phyloP scores from a whole-genome alignment of 1,140 invertebrate species.

The honey bee (Apis mellifera) region DNA sequence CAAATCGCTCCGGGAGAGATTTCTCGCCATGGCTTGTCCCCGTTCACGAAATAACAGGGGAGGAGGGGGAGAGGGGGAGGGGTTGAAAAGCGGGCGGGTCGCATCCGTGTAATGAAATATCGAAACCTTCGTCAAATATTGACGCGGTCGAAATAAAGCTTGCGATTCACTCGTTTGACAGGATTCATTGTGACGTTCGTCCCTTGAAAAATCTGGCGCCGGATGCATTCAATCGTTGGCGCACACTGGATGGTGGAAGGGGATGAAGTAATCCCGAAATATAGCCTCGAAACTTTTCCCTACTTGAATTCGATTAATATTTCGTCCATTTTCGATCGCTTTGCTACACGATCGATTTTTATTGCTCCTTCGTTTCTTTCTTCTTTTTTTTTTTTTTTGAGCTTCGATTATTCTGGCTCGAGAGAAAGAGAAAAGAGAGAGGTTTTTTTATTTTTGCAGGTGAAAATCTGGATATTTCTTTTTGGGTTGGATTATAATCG shows the following conservation, averaged over 20 bases:
- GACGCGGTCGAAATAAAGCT: conserved; percentile 46
- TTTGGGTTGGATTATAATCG: not conserved
- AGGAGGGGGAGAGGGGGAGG: no score
- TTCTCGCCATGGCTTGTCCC: not conserved
- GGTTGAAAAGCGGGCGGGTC: not conserved
- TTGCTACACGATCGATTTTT: not conserved
- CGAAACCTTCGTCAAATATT: conserved; percentile 49
- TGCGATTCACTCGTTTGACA: conserved; percentile 35
- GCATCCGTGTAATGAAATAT: conserved; percentile 44
- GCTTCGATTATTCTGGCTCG: no score
- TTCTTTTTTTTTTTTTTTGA: not conserved
- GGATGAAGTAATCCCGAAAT: not conserved
- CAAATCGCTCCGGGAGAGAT: not conserved
- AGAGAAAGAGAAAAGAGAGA: no score
- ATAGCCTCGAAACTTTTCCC: not conserved
- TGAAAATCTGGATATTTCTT: not conserved
- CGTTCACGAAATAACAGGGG: conserved; percentile 7
- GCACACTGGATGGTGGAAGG: not conserved
- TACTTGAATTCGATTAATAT: conserved; percentile 18
- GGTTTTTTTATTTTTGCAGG: not conserved
- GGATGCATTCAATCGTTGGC: not conserved
- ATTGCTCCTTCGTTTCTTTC: not conserved
- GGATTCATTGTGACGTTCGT: conserved; percentile 36
- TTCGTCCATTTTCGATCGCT: not conserved
- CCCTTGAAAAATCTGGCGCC: conserved; percentile 12